A percentile compares a stretch with the other conserved stretches of the same genome.
These are phyloP conservation scores for Nesospiza acunhae DNA, from an alignment of 2,113 vertebrate genomes.

Conservation along the genomic window DNA sequence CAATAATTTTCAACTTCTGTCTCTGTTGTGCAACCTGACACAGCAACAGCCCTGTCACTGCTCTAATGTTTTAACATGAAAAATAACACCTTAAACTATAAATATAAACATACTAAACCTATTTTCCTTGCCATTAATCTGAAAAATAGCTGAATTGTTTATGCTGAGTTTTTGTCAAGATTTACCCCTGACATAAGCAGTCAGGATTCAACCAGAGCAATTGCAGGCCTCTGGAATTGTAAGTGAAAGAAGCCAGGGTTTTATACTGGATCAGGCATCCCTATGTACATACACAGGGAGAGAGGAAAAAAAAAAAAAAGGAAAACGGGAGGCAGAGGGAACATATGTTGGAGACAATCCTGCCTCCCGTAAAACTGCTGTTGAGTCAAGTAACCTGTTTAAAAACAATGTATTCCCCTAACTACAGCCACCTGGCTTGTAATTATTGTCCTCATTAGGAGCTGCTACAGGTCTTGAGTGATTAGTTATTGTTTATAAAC, in stretches of 20 bases:
- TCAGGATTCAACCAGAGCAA: neutral
- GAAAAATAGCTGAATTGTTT: neutral
- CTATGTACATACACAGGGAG: rapidly evolving
- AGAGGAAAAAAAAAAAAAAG: neutral
- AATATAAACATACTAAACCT: neutral
- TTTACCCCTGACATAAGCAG: neutral
- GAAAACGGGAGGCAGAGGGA: neutral
- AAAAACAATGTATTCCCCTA: constrained; percentile 66
- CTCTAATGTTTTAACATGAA: neutral
- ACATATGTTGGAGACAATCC: constrained; percentile 65
- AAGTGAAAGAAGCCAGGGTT: neutral
- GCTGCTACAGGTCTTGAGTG: constrained; percentile 76
- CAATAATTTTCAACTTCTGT: neutral
- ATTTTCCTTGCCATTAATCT: neutral
- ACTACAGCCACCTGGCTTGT: constrained; percentile 82
- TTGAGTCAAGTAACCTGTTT: constrained; percentile 71
- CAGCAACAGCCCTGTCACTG: neutral
- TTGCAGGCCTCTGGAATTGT: neutral
- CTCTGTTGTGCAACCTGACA: neutral
- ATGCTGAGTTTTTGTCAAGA: neutral
- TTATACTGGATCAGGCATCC: neutral
- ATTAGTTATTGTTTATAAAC: constrained; percentile 81
- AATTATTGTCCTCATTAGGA: constrained; percentile 75
- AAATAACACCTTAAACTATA: neutral
- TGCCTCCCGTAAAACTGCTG: constrained; percentile 43